A percentile compares a stretch with the other conserved stretches of the same genome.
Evolutionary conservation across 2,113 vertebrate species (phyloP).

Genomic region (Urocynchramus pylzowi): DNA sequence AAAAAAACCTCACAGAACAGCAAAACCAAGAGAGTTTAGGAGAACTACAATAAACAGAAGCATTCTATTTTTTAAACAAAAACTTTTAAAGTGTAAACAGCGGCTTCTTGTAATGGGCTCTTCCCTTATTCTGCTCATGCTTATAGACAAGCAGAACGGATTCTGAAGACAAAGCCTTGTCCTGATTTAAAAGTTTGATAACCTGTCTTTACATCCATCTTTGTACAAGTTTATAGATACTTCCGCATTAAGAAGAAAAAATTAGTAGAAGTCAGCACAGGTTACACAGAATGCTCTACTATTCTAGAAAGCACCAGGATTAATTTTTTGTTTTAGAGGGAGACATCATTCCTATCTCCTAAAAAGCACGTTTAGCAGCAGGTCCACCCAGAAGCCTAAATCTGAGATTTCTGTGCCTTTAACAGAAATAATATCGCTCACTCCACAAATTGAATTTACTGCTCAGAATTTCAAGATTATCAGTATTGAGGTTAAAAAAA

Average conservation of each 20-base stretch:
- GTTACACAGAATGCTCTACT: background rate
- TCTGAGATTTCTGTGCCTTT: background rate
- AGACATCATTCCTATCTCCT: background rate
- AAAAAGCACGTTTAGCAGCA: background rate
- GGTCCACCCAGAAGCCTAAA: background rate
- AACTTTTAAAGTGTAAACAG: background rate
- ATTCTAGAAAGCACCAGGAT: background rate
- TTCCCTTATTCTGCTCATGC: background rate
- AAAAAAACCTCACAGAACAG: background rate
- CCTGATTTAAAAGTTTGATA: background rate
- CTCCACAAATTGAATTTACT: background rate
- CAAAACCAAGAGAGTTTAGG: background rate
- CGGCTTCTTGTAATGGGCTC: background rate
- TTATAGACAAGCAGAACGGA: background rate
- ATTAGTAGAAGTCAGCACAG: background rate
- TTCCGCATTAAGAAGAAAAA: background rate
- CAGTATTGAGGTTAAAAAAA: background rate
- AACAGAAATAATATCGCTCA: background rate
- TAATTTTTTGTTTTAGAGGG: background rate
- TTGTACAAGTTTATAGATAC: background rate
- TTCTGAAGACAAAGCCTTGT: background rate
- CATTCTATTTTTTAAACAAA: background rate
- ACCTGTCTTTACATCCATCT: background rate
- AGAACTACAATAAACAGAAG: background rate
- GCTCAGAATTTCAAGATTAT: background rate